Evolutionary conservation across 2,113 vertebrate species (phyloP).

Genomic region (Ptychochromis oligacanthus): DNA sequence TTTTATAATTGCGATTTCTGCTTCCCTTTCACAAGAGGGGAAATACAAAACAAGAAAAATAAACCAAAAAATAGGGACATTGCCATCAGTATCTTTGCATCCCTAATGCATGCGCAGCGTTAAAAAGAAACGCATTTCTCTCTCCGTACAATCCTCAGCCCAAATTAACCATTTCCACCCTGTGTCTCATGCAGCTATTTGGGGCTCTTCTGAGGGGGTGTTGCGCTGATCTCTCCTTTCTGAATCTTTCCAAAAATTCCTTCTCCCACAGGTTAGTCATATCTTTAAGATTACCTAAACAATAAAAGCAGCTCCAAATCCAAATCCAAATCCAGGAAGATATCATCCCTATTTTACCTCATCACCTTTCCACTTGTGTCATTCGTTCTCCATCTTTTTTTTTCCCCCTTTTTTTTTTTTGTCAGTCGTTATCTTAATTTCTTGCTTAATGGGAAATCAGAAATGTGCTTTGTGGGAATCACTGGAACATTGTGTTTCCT

Average conservation of each 20-base stretch:
- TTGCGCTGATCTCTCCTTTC: constrained; percentile 87
- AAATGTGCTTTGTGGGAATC: constrained; percentile 50
- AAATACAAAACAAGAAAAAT: background rate
- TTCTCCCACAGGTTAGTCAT: constrained; percentile 87
- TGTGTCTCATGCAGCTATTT: constrained; percentile 81
- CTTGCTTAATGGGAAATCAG: constrained; percentile 45
- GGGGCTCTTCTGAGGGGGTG: constrained; percentile 88
- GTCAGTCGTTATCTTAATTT: constrained; percentile 34
- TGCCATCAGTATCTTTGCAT: background rate
- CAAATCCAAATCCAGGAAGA: constrained; percentile 27
- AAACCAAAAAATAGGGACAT: background rate
- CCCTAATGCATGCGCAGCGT: constrained; percentile 1
- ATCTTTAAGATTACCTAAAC: constrained; percentile 30
- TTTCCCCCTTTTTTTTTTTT: background rate
- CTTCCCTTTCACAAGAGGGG: too few relatives aligned
- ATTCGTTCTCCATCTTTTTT: background rate
- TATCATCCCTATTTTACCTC: constrained; percentile 11
- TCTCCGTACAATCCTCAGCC: background rate
- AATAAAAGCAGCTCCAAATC: constrained; percentile 15
- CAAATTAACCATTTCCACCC: constrained; percentile 59
- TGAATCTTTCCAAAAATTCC: constrained; percentile 88
- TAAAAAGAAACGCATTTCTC: background rate
- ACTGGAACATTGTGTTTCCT: constrained; percentile 37
- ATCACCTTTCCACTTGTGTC: background rate
- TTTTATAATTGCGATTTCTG: background rate